phyloP scores from a whole-genome alignment of 2,113 vertebrate genomes.

The Thomomys bottae region DNA sequence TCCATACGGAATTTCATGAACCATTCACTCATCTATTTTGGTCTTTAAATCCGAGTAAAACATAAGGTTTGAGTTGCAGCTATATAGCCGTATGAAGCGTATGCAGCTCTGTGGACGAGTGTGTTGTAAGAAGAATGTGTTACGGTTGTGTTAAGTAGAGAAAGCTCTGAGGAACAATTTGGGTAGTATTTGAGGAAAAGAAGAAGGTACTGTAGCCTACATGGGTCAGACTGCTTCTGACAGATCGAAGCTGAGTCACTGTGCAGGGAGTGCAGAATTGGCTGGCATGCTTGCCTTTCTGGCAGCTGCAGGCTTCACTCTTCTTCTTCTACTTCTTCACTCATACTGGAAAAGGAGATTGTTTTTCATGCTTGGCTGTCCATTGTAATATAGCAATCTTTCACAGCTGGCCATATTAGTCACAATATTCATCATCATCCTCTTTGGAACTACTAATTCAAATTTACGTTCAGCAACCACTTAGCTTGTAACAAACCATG shows the following conservation, averaged over 20 bases:
- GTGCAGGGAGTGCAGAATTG: neutral
- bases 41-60: neutral
- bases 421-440: neutral
- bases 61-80: neutral
- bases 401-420: neutral
- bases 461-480: neutral
- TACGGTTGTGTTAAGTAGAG: neutral
- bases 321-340: neutral
- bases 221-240: neutral
- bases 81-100: conserved; percentile 24
- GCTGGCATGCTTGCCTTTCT: neutral
- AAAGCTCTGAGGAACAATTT: neutral
- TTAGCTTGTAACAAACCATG: neutral
- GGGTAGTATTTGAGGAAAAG: neutral
- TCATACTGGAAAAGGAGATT: conserved; percentile 30
- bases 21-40: neutral
- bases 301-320: neutral
- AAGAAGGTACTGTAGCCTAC: neutral
- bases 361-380: neutral
- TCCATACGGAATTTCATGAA: conserved; percentile 42
- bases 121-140: neutral
- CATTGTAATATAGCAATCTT: neutral
- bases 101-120: neutral
- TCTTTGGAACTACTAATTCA: neutral
- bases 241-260: neutral